Conservation (phyloP, 2,797 vertebrate species). For the Cyprinodon diabolis region DNA sequence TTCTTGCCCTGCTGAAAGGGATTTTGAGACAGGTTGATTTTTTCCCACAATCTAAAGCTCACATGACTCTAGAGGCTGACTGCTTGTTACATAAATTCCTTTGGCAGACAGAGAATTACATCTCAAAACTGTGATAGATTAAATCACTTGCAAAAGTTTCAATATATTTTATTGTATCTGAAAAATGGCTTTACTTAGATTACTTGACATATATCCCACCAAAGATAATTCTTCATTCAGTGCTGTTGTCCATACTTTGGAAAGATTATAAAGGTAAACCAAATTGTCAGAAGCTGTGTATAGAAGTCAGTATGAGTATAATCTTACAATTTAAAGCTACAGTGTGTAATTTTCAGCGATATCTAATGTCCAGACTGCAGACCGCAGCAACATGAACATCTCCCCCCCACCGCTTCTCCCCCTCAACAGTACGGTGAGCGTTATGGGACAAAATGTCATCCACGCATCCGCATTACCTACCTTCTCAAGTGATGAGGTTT, state of each 20-base stretch:
- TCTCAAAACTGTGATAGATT: neutral
- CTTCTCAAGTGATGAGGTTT: too few relatives aligned
- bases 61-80: conserved; percentile 3
- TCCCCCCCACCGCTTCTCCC: too few relatives aligned
- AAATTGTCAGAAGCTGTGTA: too few relatives aligned
- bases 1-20: neutral
- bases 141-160: neutral
- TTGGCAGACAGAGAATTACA: conserved; percentile 1
- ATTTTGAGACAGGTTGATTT: conserved; percentile 9
- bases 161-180: neutral
- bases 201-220: neutral
- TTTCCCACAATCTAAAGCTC: conserved; percentile 4
- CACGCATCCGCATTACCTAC: too few relatives aligned
- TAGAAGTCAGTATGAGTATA: neutral
- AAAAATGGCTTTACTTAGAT: neutral
- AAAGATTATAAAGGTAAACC: too few relatives aligned
- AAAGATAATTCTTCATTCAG: neutral
- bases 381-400: too few relatives aligned
- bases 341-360: too few relatives aligned
- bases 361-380: too few relatives aligned
- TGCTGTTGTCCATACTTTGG: neutral
- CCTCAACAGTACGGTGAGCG: too few relatives aligned
- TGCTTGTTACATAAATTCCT: conserved; percentile 1
- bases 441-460: too few relatives aligned
- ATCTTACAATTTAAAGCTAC: too few relatives aligned